Evolutionary conservation across 2,888 invertebrate species (phyloP), one percentile per base, ranked within the genome.

Genomic region (Hypsopygia costalis): DNA sequence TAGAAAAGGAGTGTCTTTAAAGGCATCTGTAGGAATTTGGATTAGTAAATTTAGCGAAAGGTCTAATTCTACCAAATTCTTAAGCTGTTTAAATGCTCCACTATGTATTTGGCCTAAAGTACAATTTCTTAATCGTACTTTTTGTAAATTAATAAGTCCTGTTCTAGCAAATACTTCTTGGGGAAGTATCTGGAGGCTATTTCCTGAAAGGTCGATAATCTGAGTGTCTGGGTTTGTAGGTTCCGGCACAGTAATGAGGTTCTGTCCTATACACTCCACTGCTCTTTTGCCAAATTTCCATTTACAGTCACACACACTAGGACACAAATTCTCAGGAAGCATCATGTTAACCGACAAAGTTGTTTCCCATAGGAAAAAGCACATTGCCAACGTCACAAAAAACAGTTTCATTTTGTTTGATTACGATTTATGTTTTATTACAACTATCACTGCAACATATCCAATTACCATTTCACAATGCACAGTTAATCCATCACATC

Each of bases 231-330:
- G 92, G 78, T 97, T 96, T 53, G 97, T 94, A 64, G 93, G 93
- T 62, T 94, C 94, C 34, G 97, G 97, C 54, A 97, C 94, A 41
- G 94, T 93, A 64, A 95, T 95, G 52, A 97, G 91, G 44, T 93
- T 93, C 44, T 94, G 93, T 77, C 95, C 94, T 69, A 93, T 93
- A 81, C 97, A 97, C 85, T 97, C 96, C 46, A 97, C 97, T 36
- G 97, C 96, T 76, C 96, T 95, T 80, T 97, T 97, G 57, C 97
- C 97, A 63, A 94, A 94, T 83, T 97, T 97, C 97, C 97, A 97
- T 82, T 97, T 97, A 87, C 97, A 97, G 63, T 92, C 91, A 83
- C 97, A 97, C 58, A 93, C 93, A 31, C 91, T 90, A 44, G 95
- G 95, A 62, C 94, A 94, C 7, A 25, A 25, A 53, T 91, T 90